phyloP scores from a whole-genome alignment of 2,797 vertebrate genomes.

The Anas georgica region DNA sequence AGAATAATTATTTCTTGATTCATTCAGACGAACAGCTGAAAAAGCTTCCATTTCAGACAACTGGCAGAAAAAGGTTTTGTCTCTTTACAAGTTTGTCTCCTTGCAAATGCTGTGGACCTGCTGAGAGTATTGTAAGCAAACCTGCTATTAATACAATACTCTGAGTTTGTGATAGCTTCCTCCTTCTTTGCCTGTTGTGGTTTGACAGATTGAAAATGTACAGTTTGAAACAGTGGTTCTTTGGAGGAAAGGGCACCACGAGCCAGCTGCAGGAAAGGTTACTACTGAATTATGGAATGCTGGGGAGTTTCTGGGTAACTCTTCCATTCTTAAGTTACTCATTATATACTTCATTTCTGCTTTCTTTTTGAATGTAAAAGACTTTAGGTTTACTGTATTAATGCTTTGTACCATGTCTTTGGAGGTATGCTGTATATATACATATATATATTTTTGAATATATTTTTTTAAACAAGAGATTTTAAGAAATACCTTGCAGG shows the following conservation, averaged over 20 bases:
- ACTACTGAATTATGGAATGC: not conserved
- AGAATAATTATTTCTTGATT: conserved; percentile 16
- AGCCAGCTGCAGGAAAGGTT: not conserved
- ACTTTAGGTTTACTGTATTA: not conserved
- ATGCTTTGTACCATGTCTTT: not conserved
- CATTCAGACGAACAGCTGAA: not conserved
- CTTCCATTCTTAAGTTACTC: not conserved
- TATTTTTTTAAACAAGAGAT: not conserved
- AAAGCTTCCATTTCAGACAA: not conserved
- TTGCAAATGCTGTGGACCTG: not conserved
- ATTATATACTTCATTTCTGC: not conserved
- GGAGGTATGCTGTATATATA: not conserved
- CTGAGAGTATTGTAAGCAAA: not conserved
- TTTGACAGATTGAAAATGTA: not conserved
- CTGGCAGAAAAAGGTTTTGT: not conserved
- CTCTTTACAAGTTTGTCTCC: not conserved
- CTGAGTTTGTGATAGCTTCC: not conserved
- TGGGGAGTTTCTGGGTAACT: not conserved
- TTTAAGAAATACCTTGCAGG: not conserved
- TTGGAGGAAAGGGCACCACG: not conserved
- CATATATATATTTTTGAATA: no score
- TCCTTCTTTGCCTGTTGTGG: not conserved
- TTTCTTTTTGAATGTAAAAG: not conserved
- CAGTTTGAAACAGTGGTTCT: not conserved
- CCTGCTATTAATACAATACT: not conserved